Evolutionary conservation across 1,140 invertebrate species (phyloP).

Genomic region (Drosophila asahinai): DNA sequence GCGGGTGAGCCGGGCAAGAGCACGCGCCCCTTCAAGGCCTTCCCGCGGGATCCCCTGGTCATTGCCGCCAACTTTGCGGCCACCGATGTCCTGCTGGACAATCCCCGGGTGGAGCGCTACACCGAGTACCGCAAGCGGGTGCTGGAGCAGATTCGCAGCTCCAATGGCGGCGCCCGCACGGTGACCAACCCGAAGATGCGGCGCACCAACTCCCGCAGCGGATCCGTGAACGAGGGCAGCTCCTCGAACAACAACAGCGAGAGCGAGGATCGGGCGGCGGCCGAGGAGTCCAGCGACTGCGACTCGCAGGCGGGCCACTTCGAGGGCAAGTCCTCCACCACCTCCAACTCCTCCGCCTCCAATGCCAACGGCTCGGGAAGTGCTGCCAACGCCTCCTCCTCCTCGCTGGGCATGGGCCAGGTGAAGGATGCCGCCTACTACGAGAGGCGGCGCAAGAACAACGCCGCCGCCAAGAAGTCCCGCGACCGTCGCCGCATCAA

Average conservation of each 20-base stretch:
- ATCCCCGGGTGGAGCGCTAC: constrained; percentile 88
- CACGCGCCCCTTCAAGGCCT: constrained; percentile 90
- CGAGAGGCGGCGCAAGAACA: constrained; percentile 96
- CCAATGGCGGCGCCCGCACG: constrained; percentile 86
- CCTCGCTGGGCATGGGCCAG: constrained; percentile 25
- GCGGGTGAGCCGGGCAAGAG: constrained; percentile 37
- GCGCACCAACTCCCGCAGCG: constrained; percentile 83
- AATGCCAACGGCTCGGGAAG: neutral
- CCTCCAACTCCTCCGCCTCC: neutral
- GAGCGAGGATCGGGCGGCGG: constrained; percentile 74
- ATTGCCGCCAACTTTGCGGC: constrained; percentile 86
- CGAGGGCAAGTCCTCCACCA: constrained; percentile 45
- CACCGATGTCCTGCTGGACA: constrained; percentile 85
- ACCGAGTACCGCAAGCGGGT: constrained; percentile 89
- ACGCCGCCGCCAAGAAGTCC: constrained; percentile 97
- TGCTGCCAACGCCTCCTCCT: constrained; percentile 4
- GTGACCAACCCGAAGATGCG: constrained; percentile 89
- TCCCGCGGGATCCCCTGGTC: constrained; percentile 89
- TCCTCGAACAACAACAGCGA: constrained; percentile 79
- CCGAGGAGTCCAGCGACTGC: constrained; percentile 80
- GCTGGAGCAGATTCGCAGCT: constrained; percentile 88
- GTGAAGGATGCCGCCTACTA: constrained; percentile 94
- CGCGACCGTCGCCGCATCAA: constrained; percentile 95
- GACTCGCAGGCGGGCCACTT: constrained; percentile 76
- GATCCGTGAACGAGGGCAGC: constrained; percentile 77